A percentile compares a stretch with the other conserved stretches of the same genome.
Conservation (phyloP, 2,113 vertebrate species). For the Cercopithecus mona region DNA sequence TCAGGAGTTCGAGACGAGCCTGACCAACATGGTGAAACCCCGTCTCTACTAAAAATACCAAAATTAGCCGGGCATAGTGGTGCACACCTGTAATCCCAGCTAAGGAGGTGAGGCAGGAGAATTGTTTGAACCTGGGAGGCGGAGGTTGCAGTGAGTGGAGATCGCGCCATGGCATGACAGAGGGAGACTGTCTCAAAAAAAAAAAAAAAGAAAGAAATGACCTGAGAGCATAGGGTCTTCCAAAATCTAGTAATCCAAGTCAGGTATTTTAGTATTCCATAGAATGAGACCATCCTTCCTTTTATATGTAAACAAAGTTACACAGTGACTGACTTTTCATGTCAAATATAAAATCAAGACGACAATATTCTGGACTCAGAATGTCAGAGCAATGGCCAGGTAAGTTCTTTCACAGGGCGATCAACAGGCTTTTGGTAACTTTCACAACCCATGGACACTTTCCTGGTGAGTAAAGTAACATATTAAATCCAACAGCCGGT, state of each 20-base stretch:
- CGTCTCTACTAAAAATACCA: no score
- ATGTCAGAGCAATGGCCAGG: background rate
- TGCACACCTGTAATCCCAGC: no score
- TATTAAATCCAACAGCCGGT: background rate
- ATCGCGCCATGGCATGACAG: no score
- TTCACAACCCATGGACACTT: no score
- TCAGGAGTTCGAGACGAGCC: no score
- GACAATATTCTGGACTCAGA: background rate
- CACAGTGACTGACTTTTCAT: background rate
- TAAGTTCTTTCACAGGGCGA: background rate
- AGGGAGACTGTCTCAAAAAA: no score
- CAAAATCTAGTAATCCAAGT: background rate
- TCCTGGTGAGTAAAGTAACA: background rate
- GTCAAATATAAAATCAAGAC: background rate
- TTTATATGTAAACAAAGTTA: background rate
- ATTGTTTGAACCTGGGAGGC: no score
- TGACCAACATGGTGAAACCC: no score
- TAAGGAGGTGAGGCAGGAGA: no score
- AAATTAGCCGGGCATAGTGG: no score
- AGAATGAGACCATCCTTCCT: background rate
- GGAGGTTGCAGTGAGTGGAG: no score
- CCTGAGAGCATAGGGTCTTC: background rate
- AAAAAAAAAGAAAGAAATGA: background rate
- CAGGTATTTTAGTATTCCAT: background rate
- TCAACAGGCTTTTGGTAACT: background rate